Percentiles rank a stretch among this genome's conserved stretches.
phyloP scores from a whole-genome alignment of 2,888 invertebrate genomes.

The Coenonympha arcania region DNA sequence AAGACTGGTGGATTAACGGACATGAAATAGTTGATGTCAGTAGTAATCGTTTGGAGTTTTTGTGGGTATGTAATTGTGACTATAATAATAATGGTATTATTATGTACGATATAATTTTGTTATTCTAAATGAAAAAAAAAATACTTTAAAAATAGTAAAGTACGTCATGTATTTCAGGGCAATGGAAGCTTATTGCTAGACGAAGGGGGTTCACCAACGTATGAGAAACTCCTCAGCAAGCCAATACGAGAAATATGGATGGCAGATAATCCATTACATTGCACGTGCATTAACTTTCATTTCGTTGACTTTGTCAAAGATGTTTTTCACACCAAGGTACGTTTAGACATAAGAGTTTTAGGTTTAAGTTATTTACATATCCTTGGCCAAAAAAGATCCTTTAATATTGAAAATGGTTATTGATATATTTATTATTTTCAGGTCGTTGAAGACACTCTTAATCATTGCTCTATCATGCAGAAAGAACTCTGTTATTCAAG shows the following conservation, averaged over 20 bases:
- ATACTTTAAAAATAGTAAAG: too few relatives aligned
- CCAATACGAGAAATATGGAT: conserved; percentile 69
- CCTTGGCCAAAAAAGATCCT: too few relatives aligned
- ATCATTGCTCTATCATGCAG: conserved; percentile 47
- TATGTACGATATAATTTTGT: background rate
- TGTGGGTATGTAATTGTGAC: conserved; percentile 70
- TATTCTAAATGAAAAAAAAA: background rate
- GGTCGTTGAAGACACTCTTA: conserved; percentile 43
- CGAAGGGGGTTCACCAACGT: conserved; percentile 25
- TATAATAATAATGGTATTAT: background rate
- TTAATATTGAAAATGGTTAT: background rate
- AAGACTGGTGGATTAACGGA: conserved; percentile 78
- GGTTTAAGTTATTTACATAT: too few relatives aligned
- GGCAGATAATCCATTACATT: conserved; percentile 79
- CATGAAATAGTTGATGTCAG: conserved; percentile 79
- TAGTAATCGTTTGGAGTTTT: conserved; percentile 72
- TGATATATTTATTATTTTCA: conserved; percentile 34
- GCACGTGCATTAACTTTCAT: conserved; percentile 77
- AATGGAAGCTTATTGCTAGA: conserved; percentile 25
- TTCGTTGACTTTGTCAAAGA: conserved; percentile 63
- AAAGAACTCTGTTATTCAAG: conserved; percentile 43
- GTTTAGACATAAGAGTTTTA: too few relatives aligned
- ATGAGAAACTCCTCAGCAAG: conserved; percentile 40
- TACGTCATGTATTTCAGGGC: conserved; percentile 33
- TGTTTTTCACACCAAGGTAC: conserved; percentile 43